These are phyloP conservation scores for Lasiommata megera DNA, from an alignment of 2,888 invertebrate species.

Conservation along the genomic window DNA sequence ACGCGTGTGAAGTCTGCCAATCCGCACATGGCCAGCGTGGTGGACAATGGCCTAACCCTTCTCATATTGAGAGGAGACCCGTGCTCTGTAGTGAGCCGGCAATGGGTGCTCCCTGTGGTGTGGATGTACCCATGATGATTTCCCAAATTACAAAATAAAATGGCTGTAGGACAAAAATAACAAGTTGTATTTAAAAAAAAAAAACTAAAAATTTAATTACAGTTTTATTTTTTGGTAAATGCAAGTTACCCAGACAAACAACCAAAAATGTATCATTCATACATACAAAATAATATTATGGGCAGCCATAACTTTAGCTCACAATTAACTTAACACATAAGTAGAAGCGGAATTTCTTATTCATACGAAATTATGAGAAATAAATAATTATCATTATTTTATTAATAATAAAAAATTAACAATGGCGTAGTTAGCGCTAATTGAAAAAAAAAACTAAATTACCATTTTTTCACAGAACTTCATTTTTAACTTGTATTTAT, in stretches of 20 bases:
- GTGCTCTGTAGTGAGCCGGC: too few species aligned
- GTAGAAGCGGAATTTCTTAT: constrained; percentile 67
- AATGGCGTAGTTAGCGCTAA: constrained; percentile 46
- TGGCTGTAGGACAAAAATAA: constrained; percentile 8
- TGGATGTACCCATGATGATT: too few species aligned
- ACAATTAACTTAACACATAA: constrained; percentile 56
- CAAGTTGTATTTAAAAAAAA: constrained; percentile 14
- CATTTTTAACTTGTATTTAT: background rate
- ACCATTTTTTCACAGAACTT: constrained; percentile 57
- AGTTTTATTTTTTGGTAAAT: constrained; percentile 77
- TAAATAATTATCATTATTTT: constrained; percentile 39
- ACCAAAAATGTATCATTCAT: constrained; percentile 59
- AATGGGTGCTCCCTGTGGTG: too few species aligned
- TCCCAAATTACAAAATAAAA: too few species aligned
- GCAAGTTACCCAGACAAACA: constrained; percentile 73
- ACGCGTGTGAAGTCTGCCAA: too few species aligned
- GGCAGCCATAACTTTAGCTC: constrained; percentile 53
- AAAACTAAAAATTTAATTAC: constrained; percentile 39
- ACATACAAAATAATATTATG: constrained; percentile 46
- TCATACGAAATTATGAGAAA: constrained; percentile 45
- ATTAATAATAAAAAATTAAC: constrained; percentile 48
- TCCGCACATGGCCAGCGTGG: too few species aligned
- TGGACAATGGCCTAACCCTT: too few species aligned
- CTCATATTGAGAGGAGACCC: too few species aligned
- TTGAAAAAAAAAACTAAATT: constrained; percentile 20